Percentiles rank a stretch among this genome's conserved stretches.
phyloP scores from a whole-genome alignment of 2,888 invertebrate genomes.

The Aphodius sticticus region DNA sequence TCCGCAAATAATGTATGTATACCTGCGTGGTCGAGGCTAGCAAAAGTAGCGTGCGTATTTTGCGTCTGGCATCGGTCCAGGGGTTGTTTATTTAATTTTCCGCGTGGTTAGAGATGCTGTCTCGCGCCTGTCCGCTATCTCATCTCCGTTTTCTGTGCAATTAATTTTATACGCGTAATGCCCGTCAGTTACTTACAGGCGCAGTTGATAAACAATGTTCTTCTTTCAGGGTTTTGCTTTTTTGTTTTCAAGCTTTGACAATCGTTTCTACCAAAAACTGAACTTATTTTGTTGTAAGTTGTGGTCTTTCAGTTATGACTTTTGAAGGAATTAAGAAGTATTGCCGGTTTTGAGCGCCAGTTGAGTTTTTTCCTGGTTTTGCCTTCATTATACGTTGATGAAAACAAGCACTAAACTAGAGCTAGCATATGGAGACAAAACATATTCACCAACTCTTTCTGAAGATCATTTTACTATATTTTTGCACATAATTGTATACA shows the following conservation, averaged over 20 bases:
- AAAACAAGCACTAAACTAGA: too few relatives aligned
- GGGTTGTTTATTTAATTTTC: constrained; percentile 25
- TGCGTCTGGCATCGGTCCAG: constrained; percentile 15
- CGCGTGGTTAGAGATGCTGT: constrained; percentile 10
- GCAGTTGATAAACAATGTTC: neutral
- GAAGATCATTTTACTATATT: too few relatives aligned
- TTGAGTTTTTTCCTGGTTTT: too few relatives aligned
- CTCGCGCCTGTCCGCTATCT: neutral
- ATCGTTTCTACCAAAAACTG: too few relatives aligned
- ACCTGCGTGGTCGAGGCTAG: neutral
- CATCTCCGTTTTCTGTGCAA: neutral
- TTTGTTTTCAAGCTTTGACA: neutral
- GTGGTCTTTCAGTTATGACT: too few relatives aligned
- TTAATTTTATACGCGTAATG: neutral
- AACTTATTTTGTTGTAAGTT: too few relatives aligned
- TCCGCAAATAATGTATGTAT: neutral
- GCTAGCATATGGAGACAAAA: too few relatives aligned
- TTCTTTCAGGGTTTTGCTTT: neutral
- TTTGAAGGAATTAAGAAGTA: too few relatives aligned
- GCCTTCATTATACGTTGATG: too few relatives aligned
- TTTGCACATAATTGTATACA: too few relatives aligned
- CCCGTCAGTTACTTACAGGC: neutral
- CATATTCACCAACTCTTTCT: too few relatives aligned
- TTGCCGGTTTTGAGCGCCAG: too few relatives aligned
- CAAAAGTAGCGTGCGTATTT: constrained; percentile 6